Conservation (phyloP, 2,797 vertebrate genomes). For the Bovichtus variegatus region DNA sequence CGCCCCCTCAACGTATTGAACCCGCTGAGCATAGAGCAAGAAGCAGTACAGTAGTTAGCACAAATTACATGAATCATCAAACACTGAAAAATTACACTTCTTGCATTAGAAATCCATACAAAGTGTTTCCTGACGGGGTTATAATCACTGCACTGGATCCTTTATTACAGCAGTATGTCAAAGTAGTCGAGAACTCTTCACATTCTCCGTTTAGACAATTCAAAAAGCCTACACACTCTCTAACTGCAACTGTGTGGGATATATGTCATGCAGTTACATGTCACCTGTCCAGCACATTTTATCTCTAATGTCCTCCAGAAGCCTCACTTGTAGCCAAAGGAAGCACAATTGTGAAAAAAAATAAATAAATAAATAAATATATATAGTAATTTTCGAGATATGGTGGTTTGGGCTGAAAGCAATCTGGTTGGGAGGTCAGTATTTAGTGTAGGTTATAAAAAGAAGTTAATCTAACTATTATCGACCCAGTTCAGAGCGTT, state of each 20-base stretch:
- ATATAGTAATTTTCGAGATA: not conserved
- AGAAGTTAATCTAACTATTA: slow-evolving; percentile 24
- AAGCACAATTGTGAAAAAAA: not conserved
- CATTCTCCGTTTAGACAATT: slow-evolving; percentile 29
- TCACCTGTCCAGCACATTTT: slow-evolving; percentile 31
- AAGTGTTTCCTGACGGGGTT: slow-evolving; percentile 40
- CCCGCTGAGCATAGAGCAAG: slow-evolving; percentile 35
- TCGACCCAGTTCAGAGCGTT: slow-evolving; percentile 24
- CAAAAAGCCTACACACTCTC: slow-evolving; percentile 26
- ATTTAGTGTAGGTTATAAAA: slow-evolving; percentile 24
- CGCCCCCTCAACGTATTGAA: slow-evolving; percentile 11
- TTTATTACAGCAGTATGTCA: slow-evolving; percentile 45
- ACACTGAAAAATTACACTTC: slow-evolving; percentile 39
- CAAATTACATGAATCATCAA: slow-evolving; percentile 66
- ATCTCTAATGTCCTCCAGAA: not conserved
- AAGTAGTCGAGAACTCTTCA: slow-evolving; percentile 51
- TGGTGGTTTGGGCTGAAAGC: not conserved
- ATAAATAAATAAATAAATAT: no score
- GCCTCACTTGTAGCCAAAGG: not conserved
- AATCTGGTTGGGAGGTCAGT: not conserved
- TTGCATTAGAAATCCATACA: slow-evolving; percentile 52
- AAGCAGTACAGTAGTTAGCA: slow-evolving; percentile 45
- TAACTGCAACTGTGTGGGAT: slow-evolving; percentile 25
- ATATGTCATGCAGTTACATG: slow-evolving; percentile 13
- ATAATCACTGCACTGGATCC: slow-evolving; percentile 46